Percentiles rank a stretch among this genome's conserved stretches.
These are phyloP conservation scores for Agapornis canus DNA, from an alignment of 2,797 vertebrate genomes.

Conservation along the genomic window DNA sequence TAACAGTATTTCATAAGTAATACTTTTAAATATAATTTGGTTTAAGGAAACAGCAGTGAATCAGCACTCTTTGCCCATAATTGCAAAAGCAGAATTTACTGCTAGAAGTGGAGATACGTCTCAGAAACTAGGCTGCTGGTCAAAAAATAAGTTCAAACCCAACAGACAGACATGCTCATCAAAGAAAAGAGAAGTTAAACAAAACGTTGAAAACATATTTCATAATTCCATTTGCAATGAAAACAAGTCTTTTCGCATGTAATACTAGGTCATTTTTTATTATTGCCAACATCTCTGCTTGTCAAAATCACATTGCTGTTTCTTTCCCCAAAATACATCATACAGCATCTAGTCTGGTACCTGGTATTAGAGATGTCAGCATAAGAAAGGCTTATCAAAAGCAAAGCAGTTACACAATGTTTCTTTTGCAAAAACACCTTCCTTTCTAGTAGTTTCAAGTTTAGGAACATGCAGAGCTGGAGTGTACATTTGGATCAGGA, in stretches of 20 bases:
- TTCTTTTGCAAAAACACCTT: neutral
- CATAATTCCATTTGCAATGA: neutral
- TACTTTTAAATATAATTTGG: constrained; percentile 31
- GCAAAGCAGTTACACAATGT: neutral
- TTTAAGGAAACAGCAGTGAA: constrained; percentile 47
- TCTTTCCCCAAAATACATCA: neutral
- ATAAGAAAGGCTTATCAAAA: neutral
- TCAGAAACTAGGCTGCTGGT: neutral
- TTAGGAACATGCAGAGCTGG: neutral
- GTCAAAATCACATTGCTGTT: neutral
- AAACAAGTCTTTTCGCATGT: neutral
- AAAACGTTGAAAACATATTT: neutral
- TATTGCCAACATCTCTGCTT: neutral
- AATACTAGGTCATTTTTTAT: neutral
- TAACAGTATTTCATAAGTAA: constrained; percentile 19
- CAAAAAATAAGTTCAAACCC: neutral
- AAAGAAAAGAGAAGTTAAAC: neutral
- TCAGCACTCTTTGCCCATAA: constrained; percentile 10
- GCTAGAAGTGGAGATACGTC: neutral
- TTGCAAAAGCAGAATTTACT: neutral
- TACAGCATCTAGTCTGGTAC: neutral
- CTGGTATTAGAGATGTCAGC: neutral
- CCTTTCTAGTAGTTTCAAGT: neutral
- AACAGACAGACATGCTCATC: neutral
- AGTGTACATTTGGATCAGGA: neutral